phyloP scores from a whole-genome alignment of 2,888 invertebrate species.

The Myathropa florea region DNA sequence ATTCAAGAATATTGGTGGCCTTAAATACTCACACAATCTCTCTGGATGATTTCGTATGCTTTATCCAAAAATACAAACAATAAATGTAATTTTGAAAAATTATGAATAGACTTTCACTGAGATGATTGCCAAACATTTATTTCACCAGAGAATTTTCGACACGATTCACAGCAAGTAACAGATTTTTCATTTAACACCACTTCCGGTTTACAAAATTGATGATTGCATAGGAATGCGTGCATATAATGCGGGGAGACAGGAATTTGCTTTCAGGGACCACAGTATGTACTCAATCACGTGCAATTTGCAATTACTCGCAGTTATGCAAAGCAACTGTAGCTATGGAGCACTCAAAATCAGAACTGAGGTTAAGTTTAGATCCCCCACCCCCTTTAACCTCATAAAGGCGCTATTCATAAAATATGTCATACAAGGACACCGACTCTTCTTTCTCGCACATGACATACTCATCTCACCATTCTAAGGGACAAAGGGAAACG shows the following conservation, averaged over 20 bases:
- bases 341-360: neutral
- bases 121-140: too few relatives aligned
- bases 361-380: neutral
- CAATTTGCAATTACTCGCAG: neutral
- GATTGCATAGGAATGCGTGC: too few relatives aligned
- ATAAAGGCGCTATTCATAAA: neutral
- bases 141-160: neutral
- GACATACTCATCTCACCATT: conserved; percentile 1
- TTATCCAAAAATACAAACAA: neutral
- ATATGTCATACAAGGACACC: conserved; percentile 10
- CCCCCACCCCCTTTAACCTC: neutral
- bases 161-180: neutral
- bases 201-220: too few relatives aligned
- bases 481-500: neutral
- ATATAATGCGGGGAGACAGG: too few relatives aligned
- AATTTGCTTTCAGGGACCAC: neutral
- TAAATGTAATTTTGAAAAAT: neutral
- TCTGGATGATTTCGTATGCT: neutral
- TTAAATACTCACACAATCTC: neutral
- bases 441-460: conserved; percentile 5
- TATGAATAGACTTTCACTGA: too few relatives aligned
- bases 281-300: too few relatives aligned
- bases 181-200: neutral
- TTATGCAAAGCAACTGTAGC: neutral
- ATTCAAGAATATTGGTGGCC: neutral